phyloP scores from a whole-genome alignment of 2,888 invertebrate species.

The Troides oblongomaculatus region DNA sequence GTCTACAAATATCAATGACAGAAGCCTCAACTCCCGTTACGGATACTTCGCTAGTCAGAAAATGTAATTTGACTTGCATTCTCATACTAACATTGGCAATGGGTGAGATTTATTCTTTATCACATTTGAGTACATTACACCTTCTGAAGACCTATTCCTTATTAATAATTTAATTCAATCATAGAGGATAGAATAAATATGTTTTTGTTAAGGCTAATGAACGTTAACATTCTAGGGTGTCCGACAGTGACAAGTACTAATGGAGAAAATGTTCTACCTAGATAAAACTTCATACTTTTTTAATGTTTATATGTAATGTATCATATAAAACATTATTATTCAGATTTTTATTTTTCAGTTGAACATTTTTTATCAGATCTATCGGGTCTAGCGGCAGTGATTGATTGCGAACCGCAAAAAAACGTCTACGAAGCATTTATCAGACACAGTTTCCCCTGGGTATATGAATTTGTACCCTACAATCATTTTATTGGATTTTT shows the following conservation, averaged over 20 bases:
- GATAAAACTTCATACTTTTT: no score
- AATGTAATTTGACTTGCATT: constrained; percentile 47
- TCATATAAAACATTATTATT: not conserved
- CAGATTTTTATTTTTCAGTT: constrained; percentile 44
- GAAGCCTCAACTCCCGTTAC: constrained; percentile 50
- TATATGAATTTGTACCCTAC: constrained; percentile 45
- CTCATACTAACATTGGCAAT: constrained; percentile 46
- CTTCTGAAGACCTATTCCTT: no score
- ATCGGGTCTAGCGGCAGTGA: constrained; percentile 39
- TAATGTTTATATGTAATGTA: not conserved
- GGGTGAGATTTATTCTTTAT: constrained; percentile 37
- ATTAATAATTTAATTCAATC: no score
- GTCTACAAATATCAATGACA: constrained; percentile 45
- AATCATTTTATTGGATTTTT: constrained; percentile 41
- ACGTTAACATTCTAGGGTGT: no score
- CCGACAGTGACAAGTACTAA: no score
- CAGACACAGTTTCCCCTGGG: constrained; percentile 44
- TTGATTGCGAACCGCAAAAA: constrained; percentile 46
- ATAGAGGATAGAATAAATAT: no score
- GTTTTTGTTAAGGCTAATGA: no score
- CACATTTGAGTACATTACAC: not conserved
- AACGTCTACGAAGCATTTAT: constrained; percentile 45
- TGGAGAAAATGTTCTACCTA: no score
- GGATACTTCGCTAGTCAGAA: constrained; percentile 44
- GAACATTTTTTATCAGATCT: constrained; percentile 52